Evolutionary conservation across 2,113 vertebrate species (phyloP).

Genomic region (Microtus ochrogaster): DNA sequence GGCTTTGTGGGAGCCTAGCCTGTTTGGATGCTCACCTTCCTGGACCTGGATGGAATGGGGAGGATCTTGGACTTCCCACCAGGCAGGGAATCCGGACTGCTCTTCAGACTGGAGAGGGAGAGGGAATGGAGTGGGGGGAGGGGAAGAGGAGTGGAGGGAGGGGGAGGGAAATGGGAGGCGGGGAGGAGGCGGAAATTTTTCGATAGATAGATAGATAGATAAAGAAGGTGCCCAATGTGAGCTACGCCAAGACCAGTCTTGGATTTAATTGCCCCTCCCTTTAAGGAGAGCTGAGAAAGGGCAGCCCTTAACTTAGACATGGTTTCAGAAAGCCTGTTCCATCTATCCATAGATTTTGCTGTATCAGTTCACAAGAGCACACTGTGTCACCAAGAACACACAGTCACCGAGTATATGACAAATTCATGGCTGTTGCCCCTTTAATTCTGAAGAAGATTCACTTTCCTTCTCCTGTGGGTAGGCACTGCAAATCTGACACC

Average conservation of each 20-base stretch:
- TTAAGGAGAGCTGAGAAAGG: not conserved
- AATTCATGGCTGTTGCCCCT: not conserved
- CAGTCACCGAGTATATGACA: fast-evolving
- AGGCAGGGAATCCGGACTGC: too few relatives aligned
- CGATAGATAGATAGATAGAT: too few relatives aligned
- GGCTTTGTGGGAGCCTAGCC: too few relatives aligned
- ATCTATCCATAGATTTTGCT: not conserved
- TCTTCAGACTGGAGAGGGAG: too few relatives aligned
- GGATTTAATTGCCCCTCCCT: conserved; percentile 45
- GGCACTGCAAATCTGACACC: conserved; percentile 31
- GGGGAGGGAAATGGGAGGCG: too few relatives aligned
- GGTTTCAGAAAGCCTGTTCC: not conserved
- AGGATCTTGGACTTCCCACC: too few relatives aligned
- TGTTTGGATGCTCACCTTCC: too few relatives aligned
- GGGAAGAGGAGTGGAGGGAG: too few relatives aligned
- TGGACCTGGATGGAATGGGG: too few relatives aligned
- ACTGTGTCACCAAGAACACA: not conserved
- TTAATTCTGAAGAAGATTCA: not conserved
- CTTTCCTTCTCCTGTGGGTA: not conserved
- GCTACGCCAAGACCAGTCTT: not conserved
- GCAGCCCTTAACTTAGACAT: not conserved
- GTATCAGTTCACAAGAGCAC: not conserved
- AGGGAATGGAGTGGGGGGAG: too few relatives aligned
- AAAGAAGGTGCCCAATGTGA: not conserved
- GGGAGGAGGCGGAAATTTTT: too few relatives aligned